A percentile compares a stretch with the other conserved stretches of the same genome.
These are phyloP conservation scores for Noctua comes DNA, from an alignment of 2,888 invertebrate genomes.

Conservation along the genomic window DNA sequence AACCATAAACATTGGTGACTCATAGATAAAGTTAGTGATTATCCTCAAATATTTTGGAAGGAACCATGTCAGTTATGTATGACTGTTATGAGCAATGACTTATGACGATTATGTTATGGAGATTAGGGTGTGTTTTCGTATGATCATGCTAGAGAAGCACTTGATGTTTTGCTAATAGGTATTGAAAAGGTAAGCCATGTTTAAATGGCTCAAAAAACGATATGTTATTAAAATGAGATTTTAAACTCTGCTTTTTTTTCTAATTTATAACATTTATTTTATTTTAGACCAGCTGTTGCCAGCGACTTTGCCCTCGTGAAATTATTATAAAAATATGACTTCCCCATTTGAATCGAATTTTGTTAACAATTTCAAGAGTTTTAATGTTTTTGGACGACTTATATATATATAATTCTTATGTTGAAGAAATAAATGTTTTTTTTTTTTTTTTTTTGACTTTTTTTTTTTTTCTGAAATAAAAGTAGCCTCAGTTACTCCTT, in stretches of 20 bases:
- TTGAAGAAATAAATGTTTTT: too few species aligned
- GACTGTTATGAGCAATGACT: background rate
- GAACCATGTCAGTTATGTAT: background rate
- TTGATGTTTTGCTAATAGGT: background rate
- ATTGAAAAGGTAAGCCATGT: background rate
- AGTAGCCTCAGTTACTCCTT: too few species aligned
- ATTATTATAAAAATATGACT: too few species aligned
- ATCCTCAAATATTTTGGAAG: background rate
- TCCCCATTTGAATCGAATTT: too few species aligned
- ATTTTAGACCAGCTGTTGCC: background rate
- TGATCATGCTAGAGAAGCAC: background rate
- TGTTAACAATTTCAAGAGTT: too few species aligned
- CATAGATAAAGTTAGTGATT: conserved; percentile 8
- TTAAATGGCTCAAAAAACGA: background rate
- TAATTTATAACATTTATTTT: background rate
- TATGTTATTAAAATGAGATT: background rate
- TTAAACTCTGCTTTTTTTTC: too few species aligned
- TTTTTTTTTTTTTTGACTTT: too few species aligned
- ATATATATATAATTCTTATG: too few species aligned
- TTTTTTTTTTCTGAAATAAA: too few species aligned
- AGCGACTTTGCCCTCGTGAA: too few species aligned
- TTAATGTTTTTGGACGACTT: too few species aligned
- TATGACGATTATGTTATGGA: background rate
- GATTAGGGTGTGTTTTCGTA: background rate
- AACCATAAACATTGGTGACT: background rate